Evolutionary conservation across 2,888 invertebrate species (phyloP).

Genomic region (Cataglyphis albicans): DNA sequence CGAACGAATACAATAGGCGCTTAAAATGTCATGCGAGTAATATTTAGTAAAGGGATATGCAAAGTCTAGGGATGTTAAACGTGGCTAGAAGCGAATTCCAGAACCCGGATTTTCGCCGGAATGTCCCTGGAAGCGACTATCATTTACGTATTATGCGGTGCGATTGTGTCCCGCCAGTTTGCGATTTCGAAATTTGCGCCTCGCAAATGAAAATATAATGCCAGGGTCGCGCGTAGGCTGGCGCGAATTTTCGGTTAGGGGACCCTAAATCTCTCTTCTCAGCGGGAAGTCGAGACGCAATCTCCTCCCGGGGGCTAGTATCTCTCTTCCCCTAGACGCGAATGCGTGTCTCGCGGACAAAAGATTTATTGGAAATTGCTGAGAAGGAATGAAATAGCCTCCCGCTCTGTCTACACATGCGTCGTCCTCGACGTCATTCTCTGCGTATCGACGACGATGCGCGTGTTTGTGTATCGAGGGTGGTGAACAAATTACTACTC

Average conservation of each 20-base stretch:
- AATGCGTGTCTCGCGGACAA: slow-evolving; percentile 81
- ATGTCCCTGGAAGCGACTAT: slow-evolving; percentile 42
- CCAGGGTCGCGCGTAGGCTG: slow-evolving; percentile 67
- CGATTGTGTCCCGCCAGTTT: slow-evolving; percentile 64
- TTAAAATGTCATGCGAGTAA: slow-evolving; percentile 7
- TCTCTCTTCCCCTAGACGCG: slow-evolving; percentile 69
- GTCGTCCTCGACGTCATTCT: slow-evolving; percentile 13
- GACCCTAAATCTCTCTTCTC: slow-evolving; percentile 82
- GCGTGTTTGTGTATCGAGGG: slow-evolving; percentile 13
- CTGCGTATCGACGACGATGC: slow-evolving; percentile 64
- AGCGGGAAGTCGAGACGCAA: slow-evolving; percentile 83
- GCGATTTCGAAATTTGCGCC: slow-evolving; percentile 73
- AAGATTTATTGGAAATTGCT: slow-evolving; percentile 84
- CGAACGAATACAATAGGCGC: slow-evolving; percentile 21
- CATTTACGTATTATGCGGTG: slow-evolving; percentile 67
- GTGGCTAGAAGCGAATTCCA: slow-evolving; percentile 42
- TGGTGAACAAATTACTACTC: slow-evolving; percentile 49
- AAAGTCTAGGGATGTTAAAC: slow-evolving; percentile 22
- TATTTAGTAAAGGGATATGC: slow-evolving; percentile 41
- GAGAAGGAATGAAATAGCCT: slow-evolving; percentile 81
- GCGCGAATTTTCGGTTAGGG: slow-evolving; percentile 80
- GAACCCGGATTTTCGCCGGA: slow-evolving; percentile 24
- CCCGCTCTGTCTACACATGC: slow-evolving; percentile 48
- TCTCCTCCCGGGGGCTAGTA: slow-evolving; percentile 77
- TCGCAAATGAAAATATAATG: slow-evolving; percentile 82